Evolutionary conservation across 2,113 vertebrate genomes (phyloP).

Genomic region (Tapirus terrestris): DNA sequence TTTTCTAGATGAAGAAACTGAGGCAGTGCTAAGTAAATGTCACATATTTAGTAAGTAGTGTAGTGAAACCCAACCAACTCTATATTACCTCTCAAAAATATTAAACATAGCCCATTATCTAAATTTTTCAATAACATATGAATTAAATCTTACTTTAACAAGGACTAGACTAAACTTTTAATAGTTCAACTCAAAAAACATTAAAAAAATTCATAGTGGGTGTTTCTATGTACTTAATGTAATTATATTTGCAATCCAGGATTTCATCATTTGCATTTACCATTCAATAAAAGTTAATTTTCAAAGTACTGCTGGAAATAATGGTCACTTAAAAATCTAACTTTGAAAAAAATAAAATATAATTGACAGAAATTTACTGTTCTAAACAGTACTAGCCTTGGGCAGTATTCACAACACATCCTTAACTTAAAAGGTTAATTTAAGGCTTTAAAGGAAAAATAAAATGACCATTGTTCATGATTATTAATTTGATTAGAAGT

Average conservation of each 20-base stretch:
- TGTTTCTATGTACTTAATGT: conserved; percentile 12
- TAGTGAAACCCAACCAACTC: background rate
- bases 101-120: background rate
- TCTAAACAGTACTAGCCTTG: background rate
- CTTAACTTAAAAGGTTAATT: conserved; percentile 56
- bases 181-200: background rate
- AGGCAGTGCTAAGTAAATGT: background rate
- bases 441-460: conserved; percentile 48
- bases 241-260: conserved; percentile 34
- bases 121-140: background rate
- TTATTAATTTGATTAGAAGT: conserved; percentile 66
- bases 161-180: background rate
- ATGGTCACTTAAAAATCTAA: conserved; percentile 29
- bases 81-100: background rate
- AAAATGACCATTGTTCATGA: conserved; percentile 14
- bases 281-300: conserved; percentile 31
- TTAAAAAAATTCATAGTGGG: background rate
- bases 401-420: background rate
- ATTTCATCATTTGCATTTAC: conserved; percentile 24
- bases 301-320: conserved; percentile 20
- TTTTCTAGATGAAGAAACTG: conserved; percentile 8
- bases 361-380: conserved; percentile 41
- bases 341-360: background rate
- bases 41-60: background rate
- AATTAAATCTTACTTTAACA: background rate